Conservation (phyloP, 2,888 invertebrate species). For the Erpobdella octoculata region DNA sequence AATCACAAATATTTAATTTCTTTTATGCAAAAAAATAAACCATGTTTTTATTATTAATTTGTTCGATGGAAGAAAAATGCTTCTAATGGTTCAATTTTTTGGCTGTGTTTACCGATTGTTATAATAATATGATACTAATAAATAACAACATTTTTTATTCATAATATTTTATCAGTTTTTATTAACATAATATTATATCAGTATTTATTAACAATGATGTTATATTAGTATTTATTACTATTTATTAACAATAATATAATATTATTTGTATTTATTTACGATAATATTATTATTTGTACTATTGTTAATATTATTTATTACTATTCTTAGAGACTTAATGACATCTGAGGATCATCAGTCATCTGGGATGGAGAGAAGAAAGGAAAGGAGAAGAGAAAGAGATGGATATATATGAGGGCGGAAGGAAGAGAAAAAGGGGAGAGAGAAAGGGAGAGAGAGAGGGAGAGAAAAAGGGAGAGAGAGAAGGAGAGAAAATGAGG, state of each 20-base stretch:
- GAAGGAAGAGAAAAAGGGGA: not conserved
- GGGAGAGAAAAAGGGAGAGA: not conserved
- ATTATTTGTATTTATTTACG: not conserved
- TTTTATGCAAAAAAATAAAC: too few relatives aligned
- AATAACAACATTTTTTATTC: too few relatives aligned
- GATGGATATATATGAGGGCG: not conserved
- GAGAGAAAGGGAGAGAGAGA: not conserved
- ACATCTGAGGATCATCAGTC: constrained; percentile 3
- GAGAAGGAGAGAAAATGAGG: not conserved
- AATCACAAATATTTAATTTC: too few relatives aligned
- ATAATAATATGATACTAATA: too few relatives aligned
- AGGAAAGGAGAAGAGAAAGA: not conserved
- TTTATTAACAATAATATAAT: not conserved
- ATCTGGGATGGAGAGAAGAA: not conserved
- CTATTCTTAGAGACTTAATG: not conserved
- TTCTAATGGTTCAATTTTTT: too few relatives aligned
- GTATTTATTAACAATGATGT: too few relatives aligned
- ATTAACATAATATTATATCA: too few relatives aligned
- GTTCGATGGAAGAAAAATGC: too few relatives aligned
- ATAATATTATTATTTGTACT: not conserved
- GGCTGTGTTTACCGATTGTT: too few relatives aligned
- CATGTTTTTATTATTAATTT: too few relatives aligned
- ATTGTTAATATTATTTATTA: not conserved
- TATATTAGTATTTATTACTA: too few relatives aligned
- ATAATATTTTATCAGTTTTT: too few relatives aligned